Conservation (phyloP, 2,113 vertebrate genomes). For the Daphoenositta chrysoptera region DNA sequence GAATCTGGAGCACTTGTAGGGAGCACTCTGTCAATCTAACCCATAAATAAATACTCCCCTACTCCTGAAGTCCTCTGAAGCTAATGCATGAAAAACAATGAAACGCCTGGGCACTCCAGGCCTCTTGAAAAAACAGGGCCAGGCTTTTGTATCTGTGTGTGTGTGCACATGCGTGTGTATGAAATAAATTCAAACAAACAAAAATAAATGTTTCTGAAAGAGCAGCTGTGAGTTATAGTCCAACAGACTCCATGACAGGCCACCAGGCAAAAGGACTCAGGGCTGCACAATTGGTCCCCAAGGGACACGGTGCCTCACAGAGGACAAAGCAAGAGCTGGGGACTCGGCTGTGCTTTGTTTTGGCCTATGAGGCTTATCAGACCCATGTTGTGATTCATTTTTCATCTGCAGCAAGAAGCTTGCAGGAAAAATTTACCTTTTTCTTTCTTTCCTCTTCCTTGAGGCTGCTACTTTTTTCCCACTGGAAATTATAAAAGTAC, state of each 20-base stretch:
- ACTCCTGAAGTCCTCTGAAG: slow-evolving; percentile 12
- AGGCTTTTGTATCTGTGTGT: not conserved
- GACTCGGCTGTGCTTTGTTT: slow-evolving; percentile 23
- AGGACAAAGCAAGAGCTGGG: slow-evolving; percentile 20
- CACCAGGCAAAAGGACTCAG: slow-evolving; percentile 36
- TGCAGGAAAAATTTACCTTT: not conserved
- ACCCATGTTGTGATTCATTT: not conserved
- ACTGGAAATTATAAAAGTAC: not conserved
- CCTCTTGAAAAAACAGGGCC: not conserved
- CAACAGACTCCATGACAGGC: not conserved
- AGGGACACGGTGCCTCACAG: not conserved
- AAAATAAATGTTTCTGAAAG: slow-evolving; percentile 1
- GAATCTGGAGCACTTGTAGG: slow-evolving; percentile 4
- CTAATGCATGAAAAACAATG: slow-evolving; percentile 8
- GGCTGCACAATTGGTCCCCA: slow-evolving; percentile 53
- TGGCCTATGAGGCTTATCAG: not conserved
- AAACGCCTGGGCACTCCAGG: not conserved
- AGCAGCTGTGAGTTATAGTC: slow-evolving; percentile 27
- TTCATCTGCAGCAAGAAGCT: slow-evolving; percentile 10
- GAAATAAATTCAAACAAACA: not conserved
- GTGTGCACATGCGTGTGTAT: rapidly evolving
- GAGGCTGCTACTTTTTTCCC: not conserved
- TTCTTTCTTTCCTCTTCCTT: not conserved
- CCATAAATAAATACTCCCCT: slow-evolving; percentile 29
- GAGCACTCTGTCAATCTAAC: slow-evolving; percentile 10